Evolutionary conservation across 2,797 vertebrate genomes (phyloP), one percentile per base, ranked within the genome.

Genomic region (Brachymystax lenok): DNA sequence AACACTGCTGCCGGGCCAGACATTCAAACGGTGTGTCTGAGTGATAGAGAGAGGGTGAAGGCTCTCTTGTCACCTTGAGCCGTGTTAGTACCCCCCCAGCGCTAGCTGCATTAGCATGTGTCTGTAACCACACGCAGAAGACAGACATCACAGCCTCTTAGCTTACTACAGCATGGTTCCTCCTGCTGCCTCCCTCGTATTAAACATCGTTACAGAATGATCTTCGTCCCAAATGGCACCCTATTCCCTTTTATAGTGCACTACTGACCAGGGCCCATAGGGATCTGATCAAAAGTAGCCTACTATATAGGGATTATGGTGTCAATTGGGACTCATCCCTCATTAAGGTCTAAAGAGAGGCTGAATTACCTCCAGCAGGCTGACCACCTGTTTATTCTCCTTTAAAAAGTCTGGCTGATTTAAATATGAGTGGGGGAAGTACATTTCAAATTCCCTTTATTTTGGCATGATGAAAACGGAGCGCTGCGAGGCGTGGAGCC

Each of bases 391-490:
- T 85, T 86, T 83, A 81, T 79, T 81, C 72, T 70, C 70, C 74
- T 78, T 81, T 78, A 86, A 80, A 75, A 83, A 21, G 56, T 83
- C 71, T 71, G 66, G 71, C 75, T 83, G 86, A 84, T 84, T 83
- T 83, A 85, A 79, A 85, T 74, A 87, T 66, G 80, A 80, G 77
- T 77, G 77, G 72, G 61, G 73, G 21, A 68, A 71, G 80, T 61
- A 51, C 78, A 84, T 80, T 84, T 74, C 71, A 73, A 72, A 80
- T 84, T 81, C 84, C 76, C 80, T 83, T 81, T 83, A 80, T 81
- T 70, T 52, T 59, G n/a, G 61, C 67, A 76, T 85, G 83, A 87
- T 78, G 68, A 80, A 79, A 76, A 77, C 67, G 19, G 27, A 12
- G 19, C 56, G 54, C 51, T 33, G 13, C 0, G 7, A 56, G 35